Evolutionary conservation across 2,797 vertebrate genomes (phyloP).

Genomic region (Gorsachius magnificus): DNA sequence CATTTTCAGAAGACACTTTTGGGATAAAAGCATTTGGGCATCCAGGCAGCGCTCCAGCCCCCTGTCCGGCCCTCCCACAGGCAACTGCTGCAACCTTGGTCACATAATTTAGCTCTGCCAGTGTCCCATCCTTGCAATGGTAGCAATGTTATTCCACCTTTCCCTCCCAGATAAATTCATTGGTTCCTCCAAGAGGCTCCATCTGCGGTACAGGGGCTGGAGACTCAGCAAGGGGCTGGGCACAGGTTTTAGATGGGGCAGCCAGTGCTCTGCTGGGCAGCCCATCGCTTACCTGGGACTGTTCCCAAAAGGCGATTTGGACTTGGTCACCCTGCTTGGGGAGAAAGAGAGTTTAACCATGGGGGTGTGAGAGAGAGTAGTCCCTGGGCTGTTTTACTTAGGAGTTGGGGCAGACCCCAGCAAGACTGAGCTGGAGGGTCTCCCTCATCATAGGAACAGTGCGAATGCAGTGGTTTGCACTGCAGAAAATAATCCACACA

Average conservation of each 20-base stretch:
- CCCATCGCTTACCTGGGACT: background rate
- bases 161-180: background rate
- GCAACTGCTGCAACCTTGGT: background rate
- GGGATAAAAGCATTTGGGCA: background rate
- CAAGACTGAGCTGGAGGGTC: background rate
- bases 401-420: background rate
- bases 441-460: background rate
- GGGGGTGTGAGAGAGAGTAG: background rate
- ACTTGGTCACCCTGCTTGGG: background rate
- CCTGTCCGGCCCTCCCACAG: background rate
- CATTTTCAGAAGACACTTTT: background rate
- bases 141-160: background rate
- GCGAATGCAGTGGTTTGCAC: background rate
- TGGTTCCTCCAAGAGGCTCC: background rate
- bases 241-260: background rate
- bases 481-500: background rate
- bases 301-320: background rate
- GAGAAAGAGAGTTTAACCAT: background rate
- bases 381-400: background rate
- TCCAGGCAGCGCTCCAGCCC: background rate
- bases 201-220: rapidly evolving
- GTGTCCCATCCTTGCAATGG: background rate
- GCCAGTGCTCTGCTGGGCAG: background rate
- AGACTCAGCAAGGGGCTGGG: background rate
- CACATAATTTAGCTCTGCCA: rapidly evolving